Conservation (phyloP, 2,113 vertebrate species). For the Hypanus sabinus region DNA sequence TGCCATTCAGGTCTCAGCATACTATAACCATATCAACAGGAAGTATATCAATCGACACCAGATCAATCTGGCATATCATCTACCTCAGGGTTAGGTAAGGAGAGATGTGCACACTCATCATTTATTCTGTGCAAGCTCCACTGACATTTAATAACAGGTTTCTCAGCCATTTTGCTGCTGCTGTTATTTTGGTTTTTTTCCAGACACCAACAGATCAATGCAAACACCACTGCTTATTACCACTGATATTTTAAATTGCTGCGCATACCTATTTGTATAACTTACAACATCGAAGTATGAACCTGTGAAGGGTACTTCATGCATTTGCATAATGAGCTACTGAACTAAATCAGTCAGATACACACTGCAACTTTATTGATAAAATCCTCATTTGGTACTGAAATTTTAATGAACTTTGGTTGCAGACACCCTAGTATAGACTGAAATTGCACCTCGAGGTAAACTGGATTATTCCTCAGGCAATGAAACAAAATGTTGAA, state of each 20-base stretch:
- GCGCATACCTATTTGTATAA: neutral
- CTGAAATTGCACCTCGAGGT: neutral
- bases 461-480: neutral
- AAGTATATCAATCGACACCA: neutral
- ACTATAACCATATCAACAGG: neutral
- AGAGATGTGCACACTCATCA: neutral
- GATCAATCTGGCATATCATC: neutral
- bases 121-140: slow-evolving; percentile 23
- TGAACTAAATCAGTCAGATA: neutral
- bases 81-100: neutral
- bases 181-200: slow-evolving; percentile 18
- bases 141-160: slow-evolving; percentile 24
- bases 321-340: neutral
- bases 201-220: slow-evolving; percentile 34
- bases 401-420: neutral
- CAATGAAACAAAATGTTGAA: neutral
- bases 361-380: neutral
- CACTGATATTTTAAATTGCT: neutral
- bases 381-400: neutral
- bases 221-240: neutral
- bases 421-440: neutral
- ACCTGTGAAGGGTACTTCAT: neutral
- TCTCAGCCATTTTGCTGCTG: slow-evolving; percentile 3
- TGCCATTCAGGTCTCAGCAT: neutral
- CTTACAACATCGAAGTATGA: neutral